These are phyloP conservation scores for Procavia capensis DNA, from an alignment of 2,113 vertebrate genomes.

Conservation along the genomic window DNA sequence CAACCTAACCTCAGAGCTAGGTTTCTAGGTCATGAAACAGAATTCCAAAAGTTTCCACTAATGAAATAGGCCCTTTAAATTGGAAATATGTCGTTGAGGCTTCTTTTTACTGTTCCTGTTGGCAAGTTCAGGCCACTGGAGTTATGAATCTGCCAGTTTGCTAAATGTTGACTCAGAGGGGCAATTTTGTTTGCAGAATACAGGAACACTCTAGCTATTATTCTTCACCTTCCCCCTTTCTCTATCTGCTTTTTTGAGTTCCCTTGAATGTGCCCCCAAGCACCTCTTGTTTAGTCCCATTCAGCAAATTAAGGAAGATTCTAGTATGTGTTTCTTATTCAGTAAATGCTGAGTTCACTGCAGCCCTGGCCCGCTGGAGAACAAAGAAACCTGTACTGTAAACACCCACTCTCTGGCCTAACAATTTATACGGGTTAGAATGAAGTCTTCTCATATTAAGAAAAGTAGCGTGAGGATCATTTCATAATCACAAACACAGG, in stretches of 20 bases:
- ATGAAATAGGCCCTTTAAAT: constrained; percentile 41
- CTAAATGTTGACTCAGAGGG: constrained; percentile 69
- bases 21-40: neutral
- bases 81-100: constrained; percentile 13
- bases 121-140: neutral
- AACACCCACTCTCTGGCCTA: constrained; percentile 69
- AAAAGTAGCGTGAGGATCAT: constrained; percentile 63
- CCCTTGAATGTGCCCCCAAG: constrained; percentile 64
- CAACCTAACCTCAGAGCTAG: neutral
- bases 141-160: constrained; percentile 66
- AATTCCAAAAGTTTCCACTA: constrained; percentile 30
- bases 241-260: constrained; percentile 55
- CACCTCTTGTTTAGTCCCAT: constrained; percentile 66
- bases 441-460: constrained; percentile 72
- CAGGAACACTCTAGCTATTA: constrained; percentile 54
- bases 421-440: constrained; percentile 63
- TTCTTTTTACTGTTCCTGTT: neutral
- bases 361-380: constrained; percentile 54
- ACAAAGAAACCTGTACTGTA: constrained; percentile 65
- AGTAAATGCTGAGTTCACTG: constrained; percentile 64
- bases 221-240: constrained; percentile 33
- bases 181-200: constrained; percentile 60
- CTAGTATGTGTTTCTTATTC: constrained; percentile 57
- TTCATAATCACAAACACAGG: constrained; percentile 65
- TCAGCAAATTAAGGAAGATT: constrained; percentile 70